A percentile compares a stretch with the other conserved stretches of the same genome.
phyloP scores from a whole-genome alignment of 2,797 vertebrate genomes.

The Pseudochaenichthys georgianus region DNA sequence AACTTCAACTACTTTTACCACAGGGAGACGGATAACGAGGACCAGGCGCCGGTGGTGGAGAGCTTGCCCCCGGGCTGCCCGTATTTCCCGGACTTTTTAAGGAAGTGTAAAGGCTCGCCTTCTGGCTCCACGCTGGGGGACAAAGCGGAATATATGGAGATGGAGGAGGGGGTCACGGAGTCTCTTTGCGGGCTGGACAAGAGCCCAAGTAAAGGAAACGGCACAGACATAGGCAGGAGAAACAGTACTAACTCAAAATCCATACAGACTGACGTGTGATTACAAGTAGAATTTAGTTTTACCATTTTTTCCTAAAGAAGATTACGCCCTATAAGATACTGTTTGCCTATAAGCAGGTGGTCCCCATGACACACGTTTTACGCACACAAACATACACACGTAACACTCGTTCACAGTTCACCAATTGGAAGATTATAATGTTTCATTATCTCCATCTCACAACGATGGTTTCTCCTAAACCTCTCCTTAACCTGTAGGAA shows the following conservation, averaged over 20 bases:
- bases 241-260: constrained; percentile 94
- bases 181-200: constrained; percentile 95
- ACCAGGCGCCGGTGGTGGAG: constrained; percentile 90
- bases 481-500: constrained; percentile 45
- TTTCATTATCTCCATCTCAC: constrained; percentile 49
- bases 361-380: constrained; percentile 60
- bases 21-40: constrained; percentile 97
- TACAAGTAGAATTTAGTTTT: constrained; percentile 50
- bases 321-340: constrained; percentile 60
- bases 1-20: constrained; percentile 99
- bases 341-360: constrained; percentile 74
- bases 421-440: constrained; percentile 50
- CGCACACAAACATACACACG: constrained; percentile 34
- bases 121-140: constrained; percentile 93
- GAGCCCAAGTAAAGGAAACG: constrained; percentile 93
- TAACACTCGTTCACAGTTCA: constrained; percentile 17
- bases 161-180: constrained; percentile 98
- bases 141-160: constrained; percentile 98
- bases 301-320: constrained; percentile 41
- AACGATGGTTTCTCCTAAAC: constrained; percentile 49
- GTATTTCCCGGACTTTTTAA: constrained; percentile 94
- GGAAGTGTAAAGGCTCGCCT: constrained; percentile 93
- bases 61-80: constrained; percentile 87
- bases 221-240: constrained; percentile 94
- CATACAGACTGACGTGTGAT: constrained; percentile 99